Conservation (phyloP, 2,113 vertebrate species). For the Sinocyclocheilus anshuiensis region DNA sequence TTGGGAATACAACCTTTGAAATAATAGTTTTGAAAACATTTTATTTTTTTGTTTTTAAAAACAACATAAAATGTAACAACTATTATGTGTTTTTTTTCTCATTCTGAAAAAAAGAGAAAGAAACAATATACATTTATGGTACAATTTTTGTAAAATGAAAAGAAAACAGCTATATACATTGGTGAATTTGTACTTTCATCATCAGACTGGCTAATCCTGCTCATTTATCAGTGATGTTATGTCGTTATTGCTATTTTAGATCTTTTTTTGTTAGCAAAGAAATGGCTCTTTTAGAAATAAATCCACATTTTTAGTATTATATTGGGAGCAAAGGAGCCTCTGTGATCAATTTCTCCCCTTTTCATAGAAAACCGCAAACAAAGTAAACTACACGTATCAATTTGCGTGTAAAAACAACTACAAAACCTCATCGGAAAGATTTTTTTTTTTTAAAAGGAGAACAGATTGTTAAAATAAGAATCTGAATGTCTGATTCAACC, state of each 20-base stretch:
- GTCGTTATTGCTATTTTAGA: conserved; percentile 87
- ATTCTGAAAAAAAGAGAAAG: conserved; percentile 83
- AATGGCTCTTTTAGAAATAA: conserved; percentile 74
- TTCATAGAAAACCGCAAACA: conserved; percentile 73
- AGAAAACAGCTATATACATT: conserved; percentile 83
- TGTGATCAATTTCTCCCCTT: conserved; percentile 72
- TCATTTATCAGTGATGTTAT: conserved; percentile 69
- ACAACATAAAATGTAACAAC: conserved; percentile 83
- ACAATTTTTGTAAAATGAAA: conserved; percentile 83
- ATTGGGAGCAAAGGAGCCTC: conserved; percentile 75
- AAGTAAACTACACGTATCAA: conserved; percentile 71
- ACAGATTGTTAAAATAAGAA: conserved; percentile 56
- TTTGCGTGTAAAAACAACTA: conserved; percentile 76
- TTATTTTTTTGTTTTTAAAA: conserved; percentile 71
- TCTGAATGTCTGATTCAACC: conserved; percentile 55
- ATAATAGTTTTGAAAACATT: conserved; percentile 71
- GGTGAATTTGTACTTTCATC: conserved; percentile 72
- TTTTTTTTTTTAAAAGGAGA: conserved; percentile 18
- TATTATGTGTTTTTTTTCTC: conserved; percentile 79
- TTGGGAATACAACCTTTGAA: conserved; percentile 40
- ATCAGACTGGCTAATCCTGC: conserved; percentile 84
- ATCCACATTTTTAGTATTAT: conserved; percentile 66
- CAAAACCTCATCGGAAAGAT: conserved; percentile 59
- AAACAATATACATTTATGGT: conserved; percentile 91
- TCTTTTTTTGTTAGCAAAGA: conserved; percentile 74